Base-by-base conservation (phyloP, 2,797 vertebrate genomes). In the Amblyopsis hoosieri region DNA sequence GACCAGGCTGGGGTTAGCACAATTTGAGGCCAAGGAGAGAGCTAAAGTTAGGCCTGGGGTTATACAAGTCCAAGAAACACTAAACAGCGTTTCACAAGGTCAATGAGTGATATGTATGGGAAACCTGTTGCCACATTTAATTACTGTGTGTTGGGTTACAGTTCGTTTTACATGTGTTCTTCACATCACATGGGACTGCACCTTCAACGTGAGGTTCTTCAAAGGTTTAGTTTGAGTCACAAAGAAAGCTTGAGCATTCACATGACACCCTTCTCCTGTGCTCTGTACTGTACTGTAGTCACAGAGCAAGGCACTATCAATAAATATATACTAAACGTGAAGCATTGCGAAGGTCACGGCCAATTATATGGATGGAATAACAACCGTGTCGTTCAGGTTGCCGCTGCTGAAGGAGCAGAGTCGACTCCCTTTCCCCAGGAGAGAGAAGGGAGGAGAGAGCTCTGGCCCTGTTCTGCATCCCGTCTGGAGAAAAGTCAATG, bases 331-430 rank as follows among this genome's bases (percentile, higher is more conserved):
- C 63, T 63, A 54, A 75, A 85, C 51, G 75, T 66, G 67, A 81
- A 78, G 64, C 66, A 48, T 2, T 17, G 72, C 69, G 81, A 85
- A 89, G 85, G 87, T 90, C 87, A 82, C 13, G 17, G 52, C 83
- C 81, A 85, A 74, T 86, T 83, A 81, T 59, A 76, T 68, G 80
- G 82, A 87, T 85, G 77, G 72, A 72, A 37, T 83, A 85, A 80
- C 85, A 84, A 69, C 64, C 1, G 67, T 86, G 79, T 86, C 80
- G 83, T 83, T 84, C 82, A 70, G n/a, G 14, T 54, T 74, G 74
- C 81, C 79, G 77, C 70, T 59, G 60, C 76, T 75, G 78, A 53
- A 78, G 79, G 83, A 54, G 65, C n/a, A 45, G 2, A 57, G 48
- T 48, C 3, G 2, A 62, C 69, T 72, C 78, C 52, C 62, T 45